phyloP scores from a whole-genome alignment of 2,888 invertebrate species.

The Hemaris fuciformis region DNA sequence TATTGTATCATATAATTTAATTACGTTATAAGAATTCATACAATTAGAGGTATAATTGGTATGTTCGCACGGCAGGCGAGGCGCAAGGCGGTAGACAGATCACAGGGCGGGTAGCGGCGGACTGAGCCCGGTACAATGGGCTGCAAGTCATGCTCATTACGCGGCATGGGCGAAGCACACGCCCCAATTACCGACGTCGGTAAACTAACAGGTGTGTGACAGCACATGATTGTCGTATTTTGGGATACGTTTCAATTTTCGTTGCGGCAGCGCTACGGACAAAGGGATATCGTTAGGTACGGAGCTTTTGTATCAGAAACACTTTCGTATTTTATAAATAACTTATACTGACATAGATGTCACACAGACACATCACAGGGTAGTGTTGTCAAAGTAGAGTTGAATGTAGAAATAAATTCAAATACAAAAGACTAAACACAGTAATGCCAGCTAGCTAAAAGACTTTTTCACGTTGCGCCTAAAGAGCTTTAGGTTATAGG shows the following conservation, averaged over 20 bases:
- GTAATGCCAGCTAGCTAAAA: no score
- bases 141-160: constrained; percentile 7
- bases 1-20: constrained; percentile 6
- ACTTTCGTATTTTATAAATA: no score
- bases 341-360: no score
- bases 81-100: background rate
- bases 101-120: background rate
- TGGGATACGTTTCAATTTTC: constrained; percentile 2
- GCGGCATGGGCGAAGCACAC: constrained; percentile 4
- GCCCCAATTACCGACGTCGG: constrained; percentile 7
- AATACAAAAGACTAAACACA: no score
- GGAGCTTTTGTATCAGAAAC: no score
- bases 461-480: no score
- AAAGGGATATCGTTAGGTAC: background rate
- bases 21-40: background rate
- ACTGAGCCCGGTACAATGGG: background rate
- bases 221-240: background rate
- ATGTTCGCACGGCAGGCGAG: background rate
- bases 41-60: constrained; percentile 1
- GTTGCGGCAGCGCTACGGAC: background rate
- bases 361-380: no score
- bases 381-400: no score
- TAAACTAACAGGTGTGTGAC: constrained; percentile 6
- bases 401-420: no score
- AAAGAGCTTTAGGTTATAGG: no score